Base-by-base conservation (phyloP, 2,113 vertebrate genomes). In the Heloderma charlesbogerti region DNA sequence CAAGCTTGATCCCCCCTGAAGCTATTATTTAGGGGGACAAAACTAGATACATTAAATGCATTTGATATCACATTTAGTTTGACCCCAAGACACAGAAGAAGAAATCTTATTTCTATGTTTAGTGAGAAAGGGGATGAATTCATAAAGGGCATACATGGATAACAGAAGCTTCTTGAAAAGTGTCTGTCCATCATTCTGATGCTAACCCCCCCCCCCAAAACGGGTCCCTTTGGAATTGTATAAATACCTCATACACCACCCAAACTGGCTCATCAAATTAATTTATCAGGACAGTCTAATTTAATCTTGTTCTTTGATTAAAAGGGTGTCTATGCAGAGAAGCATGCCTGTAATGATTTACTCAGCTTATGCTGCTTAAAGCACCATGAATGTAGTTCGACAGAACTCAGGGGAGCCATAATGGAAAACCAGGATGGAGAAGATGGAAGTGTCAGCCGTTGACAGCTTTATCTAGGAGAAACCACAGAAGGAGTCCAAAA, bases 251-350 rank as follows among this genome's bases (percentile, higher is more conserved):
- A 45, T 20, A 37, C 84, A 72, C 85, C 77, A 84, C 86, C 89
- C 92, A 95, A 94, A 94, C 77, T 90, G 89, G 74, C 81, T 91
- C 88, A 93, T 95, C 93, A 93, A 67, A 75, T 93, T 90, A 40
- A 92, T 94, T 94, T 93, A 93, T 95, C 93, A 94, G 94, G 94
- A 80, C 75, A 91, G 85, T 37, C 91, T 92, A 81, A 95, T 94
- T 95, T 92, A 93, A 95, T 93, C 91, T 88, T 22, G 69, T 84
- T 57, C 85, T 94, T 94, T 93, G 91, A 95, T 92, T 90, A 78
- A 91, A 91, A 91, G 74, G 93, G 84, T 45, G 69, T 0, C 0
- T 88, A 92, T 90, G 93, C 92, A 91, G 20, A n/a, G 87, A 37
- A 1, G 91, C 91, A 40, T 72, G 45, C 81, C 72, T 84, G 83